phyloP scores from a whole-genome alignment of 2,888 invertebrate genomes.

The Brassicogethes aeneus region DNA sequence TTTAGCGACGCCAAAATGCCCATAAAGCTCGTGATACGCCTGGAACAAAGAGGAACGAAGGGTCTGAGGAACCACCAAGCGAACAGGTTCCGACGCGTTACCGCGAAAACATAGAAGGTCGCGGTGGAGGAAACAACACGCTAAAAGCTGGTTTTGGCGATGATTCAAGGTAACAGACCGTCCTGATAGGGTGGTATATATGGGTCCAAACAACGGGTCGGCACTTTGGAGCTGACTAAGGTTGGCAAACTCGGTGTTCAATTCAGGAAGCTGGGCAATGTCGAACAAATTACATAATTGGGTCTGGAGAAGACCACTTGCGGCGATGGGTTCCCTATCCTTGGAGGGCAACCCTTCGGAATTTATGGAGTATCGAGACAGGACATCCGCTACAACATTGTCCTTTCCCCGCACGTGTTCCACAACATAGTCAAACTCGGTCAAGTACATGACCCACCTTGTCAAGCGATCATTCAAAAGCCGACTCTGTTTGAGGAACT shows the following conservation, averaged over 20 bases:
- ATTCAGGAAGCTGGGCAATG: background rate
- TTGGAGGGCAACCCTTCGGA: background rate
- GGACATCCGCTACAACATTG: slow-evolving; percentile 4
- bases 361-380: slow-evolving; percentile 4
- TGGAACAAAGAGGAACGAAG: background rate
- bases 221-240: background rate
- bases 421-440: slow-evolving; percentile 5
- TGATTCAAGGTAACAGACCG: background rate
- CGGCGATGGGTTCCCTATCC: background rate
- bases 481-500: slow-evolving; percentile 3
- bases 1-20: background rate
- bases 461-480: slow-evolving; percentile 3
- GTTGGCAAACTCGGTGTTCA: background rate
- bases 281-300: too few relatives aligned
- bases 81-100: background rate
- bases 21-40: background rate
- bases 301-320: background rate
- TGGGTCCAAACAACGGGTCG: background rate
- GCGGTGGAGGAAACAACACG: background rate
- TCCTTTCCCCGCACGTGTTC: slow-evolving; percentile 2
- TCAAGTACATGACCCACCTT: slow-evolving; percentile 5
- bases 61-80: background rate
- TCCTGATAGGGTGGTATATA: background rate
- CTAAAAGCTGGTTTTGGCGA: background rate
- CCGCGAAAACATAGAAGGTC: background rate